Conservation (phyloP, 2,888 invertebrate species). For the Papilio demoleus region DNA sequence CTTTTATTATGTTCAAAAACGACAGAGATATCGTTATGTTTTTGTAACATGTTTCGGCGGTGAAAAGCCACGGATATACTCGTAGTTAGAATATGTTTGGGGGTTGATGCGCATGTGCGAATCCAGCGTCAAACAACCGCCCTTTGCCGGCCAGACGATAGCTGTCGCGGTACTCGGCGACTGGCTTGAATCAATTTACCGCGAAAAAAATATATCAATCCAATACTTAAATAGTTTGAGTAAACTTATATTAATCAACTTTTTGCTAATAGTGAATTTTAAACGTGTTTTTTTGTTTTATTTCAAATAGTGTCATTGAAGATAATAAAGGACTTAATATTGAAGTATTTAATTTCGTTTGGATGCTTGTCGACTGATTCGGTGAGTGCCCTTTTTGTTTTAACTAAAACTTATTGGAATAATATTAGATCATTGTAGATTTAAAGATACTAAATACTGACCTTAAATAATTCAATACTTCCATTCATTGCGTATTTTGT, state of each 20-base stretch:
- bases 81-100: constrained; percentile 36
- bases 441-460: too few species aligned
- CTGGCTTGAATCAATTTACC: not conserved
- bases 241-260: not conserved
- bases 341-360: constrained; percentile 25
- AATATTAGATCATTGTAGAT: not conserved
- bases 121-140: constrained; percentile 43
- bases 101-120: constrained; percentile 45
- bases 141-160: constrained; percentile 40
- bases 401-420: constrained; percentile 3
- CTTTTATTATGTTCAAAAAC: not conserved
- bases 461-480: too few species aligned
- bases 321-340: constrained; percentile 13
- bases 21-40: not conserved
- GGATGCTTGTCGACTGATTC: constrained; percentile 44
- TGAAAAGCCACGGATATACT: not conserved
- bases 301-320: not conserved
- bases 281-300: not conserved
- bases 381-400: constrained; percentile 44
- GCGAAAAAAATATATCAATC: constrained; percentile 9
- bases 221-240: constrained; percentile 22
- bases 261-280: not conserved
- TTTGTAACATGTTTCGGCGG: not conserved
- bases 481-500: too few species aligned
- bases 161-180: constrained; percentile 31